A percentile compares a stretch with the other conserved stretches of the same genome.
Conservation (phyloP, 2,797 vertebrate species). For the Rhinichthys osculus region DNA sequence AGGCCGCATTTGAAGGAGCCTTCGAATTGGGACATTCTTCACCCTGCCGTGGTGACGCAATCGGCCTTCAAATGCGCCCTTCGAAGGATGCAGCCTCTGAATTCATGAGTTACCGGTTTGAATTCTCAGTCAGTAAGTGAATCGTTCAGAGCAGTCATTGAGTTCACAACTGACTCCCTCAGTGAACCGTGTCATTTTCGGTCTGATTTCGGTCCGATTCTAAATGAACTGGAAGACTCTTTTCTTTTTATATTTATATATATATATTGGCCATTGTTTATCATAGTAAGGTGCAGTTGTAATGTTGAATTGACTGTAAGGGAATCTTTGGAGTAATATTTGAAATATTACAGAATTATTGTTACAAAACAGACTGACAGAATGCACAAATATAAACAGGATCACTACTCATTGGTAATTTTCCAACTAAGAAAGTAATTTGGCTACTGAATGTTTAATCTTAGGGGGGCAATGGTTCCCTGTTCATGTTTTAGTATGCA, state of each 20-base stretch:
- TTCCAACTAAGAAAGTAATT: neutral
- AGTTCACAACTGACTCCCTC: neutral
- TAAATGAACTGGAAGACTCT: neutral
- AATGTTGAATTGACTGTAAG: neutral
- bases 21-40: too few species aligned
- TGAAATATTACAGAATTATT: neutral
- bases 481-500: neutral
- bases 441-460: neutral
- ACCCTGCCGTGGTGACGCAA: too few species aligned
- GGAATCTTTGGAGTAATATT: neutral
- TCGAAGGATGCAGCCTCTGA: too few species aligned
- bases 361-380: neutral
- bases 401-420: neutral
- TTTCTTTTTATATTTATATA: too few species aligned
- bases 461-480: neutral
- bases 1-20: too few species aligned
- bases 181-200: neutral
- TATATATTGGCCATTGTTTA: neutral
- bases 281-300: neutral
- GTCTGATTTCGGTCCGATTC: neutral
- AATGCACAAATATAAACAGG: neutral
- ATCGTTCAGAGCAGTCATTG: neutral
- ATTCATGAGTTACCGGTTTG: neutral
- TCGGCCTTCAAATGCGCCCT: too few species aligned
- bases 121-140: neutral